Conservation (phyloP, 2,888 invertebrate species). For the Drosophila borealis region DNA sequence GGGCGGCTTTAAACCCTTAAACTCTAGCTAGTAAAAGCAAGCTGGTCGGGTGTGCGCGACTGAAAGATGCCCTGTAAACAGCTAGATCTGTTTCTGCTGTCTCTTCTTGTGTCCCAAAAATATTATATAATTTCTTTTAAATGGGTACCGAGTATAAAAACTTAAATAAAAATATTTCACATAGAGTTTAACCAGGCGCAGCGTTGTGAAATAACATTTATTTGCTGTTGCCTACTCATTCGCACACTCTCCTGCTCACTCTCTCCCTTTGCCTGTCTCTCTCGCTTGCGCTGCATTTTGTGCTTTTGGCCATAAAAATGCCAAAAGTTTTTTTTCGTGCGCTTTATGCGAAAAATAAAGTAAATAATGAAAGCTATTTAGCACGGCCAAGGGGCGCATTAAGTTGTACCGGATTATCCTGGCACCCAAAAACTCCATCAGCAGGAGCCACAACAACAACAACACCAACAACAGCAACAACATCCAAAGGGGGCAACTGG, state of each 20-base stretch:
- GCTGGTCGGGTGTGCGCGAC: not conserved
- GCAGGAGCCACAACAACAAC: constrained; percentile 20
- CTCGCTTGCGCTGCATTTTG: constrained; percentile 25
- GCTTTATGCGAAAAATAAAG: constrained; percentile 67
- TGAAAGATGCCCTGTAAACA: not conserved
- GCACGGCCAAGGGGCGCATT: constrained; percentile 73
- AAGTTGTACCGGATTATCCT: constrained; percentile 59
- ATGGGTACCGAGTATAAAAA: not conserved
- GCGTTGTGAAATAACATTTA: constrained; percentile 26
- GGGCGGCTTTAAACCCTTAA: constrained; percentile 23
- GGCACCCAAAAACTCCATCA: constrained; percentile 35
- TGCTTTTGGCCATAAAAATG: constrained; percentile 35
- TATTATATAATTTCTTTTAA: not conserved
- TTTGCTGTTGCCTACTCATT: constrained; percentile 2
- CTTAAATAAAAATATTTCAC: not conserved
- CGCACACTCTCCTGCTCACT: constrained; percentile 10
- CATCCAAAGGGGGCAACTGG: constrained; percentile 26
- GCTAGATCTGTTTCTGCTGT: accelerated
- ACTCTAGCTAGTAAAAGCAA: not conserved
- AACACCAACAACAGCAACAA: constrained; percentile 19
- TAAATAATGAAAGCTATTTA: constrained; percentile 79
- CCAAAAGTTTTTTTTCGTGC: constrained; percentile 31
- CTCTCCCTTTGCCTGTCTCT: constrained; percentile 3
- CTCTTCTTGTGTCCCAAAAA: not conserved
- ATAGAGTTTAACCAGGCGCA: constrained; percentile 9